These are phyloP conservation scores for Paguma larvata DNA, from an alignment of 2,797 vertebrate species.

Conservation along the genomic window DNA sequence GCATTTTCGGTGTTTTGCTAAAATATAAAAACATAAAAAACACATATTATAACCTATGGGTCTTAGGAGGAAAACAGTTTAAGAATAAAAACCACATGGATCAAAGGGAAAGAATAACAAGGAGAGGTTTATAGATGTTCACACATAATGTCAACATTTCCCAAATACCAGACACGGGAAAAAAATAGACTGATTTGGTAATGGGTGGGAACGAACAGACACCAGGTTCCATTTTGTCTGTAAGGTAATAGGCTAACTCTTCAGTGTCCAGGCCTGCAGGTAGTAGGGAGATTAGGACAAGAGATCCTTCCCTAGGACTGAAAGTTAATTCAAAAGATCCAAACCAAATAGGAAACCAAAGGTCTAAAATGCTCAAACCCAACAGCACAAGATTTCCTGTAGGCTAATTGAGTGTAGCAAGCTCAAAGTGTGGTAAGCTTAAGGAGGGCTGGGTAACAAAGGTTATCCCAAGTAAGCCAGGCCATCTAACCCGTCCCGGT, in stretches of 20 bases:
- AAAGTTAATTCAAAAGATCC: neutral
- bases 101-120: conserved; percentile 54
- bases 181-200: neutral
- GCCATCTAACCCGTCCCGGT: neutral
- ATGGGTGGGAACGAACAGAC: neutral
- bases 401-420: neutral
- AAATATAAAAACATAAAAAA: conserved; percentile 59
- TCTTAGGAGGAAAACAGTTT: conserved; percentile 58
- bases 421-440: neutral
- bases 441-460: neutral
- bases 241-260: neutral
- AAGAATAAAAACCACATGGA: conserved; percentile 51
- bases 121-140: conserved; percentile 11
- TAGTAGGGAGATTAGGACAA: neutral
- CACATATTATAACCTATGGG: conserved; percentile 32
- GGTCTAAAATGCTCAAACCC: neutral
- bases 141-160: conserved; percentile 33
- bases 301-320: neutral
- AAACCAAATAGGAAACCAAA: conserved; percentile 26
- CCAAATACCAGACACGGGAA: neutral
- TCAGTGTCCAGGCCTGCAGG: neutral
- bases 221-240: neutral
- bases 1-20: conserved; percentile 60
- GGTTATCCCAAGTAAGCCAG: neutral
- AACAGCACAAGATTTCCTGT: conserved; percentile 7